Evolutionary conservation across 2,888 invertebrate genomes (phyloP), one percentile per base, ranked within the genome.

Genomic region (Drosophila prolongata): DNA sequence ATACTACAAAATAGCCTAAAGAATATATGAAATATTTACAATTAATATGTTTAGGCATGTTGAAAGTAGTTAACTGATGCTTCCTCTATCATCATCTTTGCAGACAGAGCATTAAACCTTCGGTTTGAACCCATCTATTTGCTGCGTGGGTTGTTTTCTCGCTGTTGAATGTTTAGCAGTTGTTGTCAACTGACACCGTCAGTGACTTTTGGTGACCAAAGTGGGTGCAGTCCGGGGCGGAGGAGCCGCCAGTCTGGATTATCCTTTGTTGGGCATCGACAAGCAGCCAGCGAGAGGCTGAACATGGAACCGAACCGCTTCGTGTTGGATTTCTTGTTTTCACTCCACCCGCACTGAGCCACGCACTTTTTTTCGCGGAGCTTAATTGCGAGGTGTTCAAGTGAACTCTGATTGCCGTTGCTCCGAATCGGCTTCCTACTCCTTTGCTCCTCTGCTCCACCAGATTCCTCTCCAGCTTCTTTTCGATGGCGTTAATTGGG

Each of bases 261-360:
- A 83, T 83, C 82, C 82, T 83, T 83, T 83, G 82, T 83, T 83
- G 84, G 79, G 70, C 79, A 83, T 83, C 82, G 84, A 86, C 82
- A 86, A 86, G 84, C 30, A 9, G 34, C 47, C 83, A 76, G 62
- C 68, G 16, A 34, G 56, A 47, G 59, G 35, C 16, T 66, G 69
- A 86, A 82, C 82, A 82, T 86, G 75, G 68, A 66, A 43, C 50
- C 56, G 70, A 66, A 43, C 50, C 56, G 70, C 64, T 57, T 38
- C 53, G 54, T 34, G 54, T 35, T 64, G 38, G 40, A 54, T 54
- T 35, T 78, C 65, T 16, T 69, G 61, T 47, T 76, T 42, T 19
- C 16, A 49, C 60, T 69, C 68, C 69, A 53, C 53, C 60, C 60
- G 73, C 56, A 49, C 55, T 49, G 38, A 65, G 70, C 71, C 77